Percentiles rank a stretch among this genome's conserved stretches.
These are phyloP conservation scores for Stratiomys singularior DNA, from an alignment of 2,888 invertebrate genomes.

Conservation along the genomic window DNA sequence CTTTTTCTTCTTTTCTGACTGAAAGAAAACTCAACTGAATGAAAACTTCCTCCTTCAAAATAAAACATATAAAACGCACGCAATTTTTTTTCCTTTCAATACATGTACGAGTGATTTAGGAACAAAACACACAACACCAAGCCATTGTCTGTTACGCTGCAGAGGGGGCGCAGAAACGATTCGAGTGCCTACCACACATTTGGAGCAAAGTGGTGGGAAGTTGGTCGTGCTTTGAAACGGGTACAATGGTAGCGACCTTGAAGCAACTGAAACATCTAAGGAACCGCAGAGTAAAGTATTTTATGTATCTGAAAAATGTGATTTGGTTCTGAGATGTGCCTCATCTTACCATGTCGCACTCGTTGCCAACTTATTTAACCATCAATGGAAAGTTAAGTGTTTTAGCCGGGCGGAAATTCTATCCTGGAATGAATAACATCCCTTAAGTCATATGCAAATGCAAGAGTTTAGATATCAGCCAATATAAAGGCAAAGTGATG, in stretches of 20 bases:
- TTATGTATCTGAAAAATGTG: constrained; percentile 33
- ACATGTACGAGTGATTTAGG: not conserved
- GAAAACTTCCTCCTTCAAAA: constrained; percentile 28
- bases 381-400: constrained; percentile 1
- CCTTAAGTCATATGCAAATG: constrained; percentile 23
- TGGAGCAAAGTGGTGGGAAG: not conserved
- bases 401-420: not conserved
- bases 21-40: constrained; percentile 30
- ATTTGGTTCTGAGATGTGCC: constrained; percentile 4
- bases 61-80: constrained; percentile 19
- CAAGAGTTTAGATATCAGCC: not conserved
- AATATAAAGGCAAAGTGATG: not conserved
- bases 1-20: constrained; percentile 21
- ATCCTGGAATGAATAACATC: constrained; percentile 12
- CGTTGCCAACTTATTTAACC: not conserved
- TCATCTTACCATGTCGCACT: not conserved
- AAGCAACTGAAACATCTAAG: not conserved
- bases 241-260: constrained; percentile 10
- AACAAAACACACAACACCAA: not conserved
- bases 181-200: not conserved
- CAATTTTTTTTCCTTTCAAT: constrained; percentile 8
- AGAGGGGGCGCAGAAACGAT: not conserved
- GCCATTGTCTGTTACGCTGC: not conserved
- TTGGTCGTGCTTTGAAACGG: not conserved
- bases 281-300: constrained; percentile 15